Percentiles rank a stretch among this genome's conserved stretches.
These are phyloP conservation scores for Passer domesticus DNA, from an alignment of 2,113 vertebrate species.

Conservation along the genomic window DNA sequence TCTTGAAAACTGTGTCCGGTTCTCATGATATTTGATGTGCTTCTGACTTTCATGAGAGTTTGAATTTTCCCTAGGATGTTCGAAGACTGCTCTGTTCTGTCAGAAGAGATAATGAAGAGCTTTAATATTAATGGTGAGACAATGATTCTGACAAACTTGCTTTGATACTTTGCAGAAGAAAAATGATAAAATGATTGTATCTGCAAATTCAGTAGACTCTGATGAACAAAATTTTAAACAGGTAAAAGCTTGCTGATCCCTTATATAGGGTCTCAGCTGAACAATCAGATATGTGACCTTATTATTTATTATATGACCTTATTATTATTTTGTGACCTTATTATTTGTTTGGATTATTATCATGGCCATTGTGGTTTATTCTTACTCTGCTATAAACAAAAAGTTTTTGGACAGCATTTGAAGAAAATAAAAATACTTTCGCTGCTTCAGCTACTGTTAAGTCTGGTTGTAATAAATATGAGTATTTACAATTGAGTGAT, in stretches of 20 bases:
- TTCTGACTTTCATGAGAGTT: background rate
- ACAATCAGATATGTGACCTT: background rate
- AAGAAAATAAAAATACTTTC: background rate
- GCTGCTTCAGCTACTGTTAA: background rate
- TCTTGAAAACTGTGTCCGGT: background rate
- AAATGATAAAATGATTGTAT: slow-evolving; percentile 30
- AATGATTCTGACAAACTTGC: slow-evolving; percentile 22
- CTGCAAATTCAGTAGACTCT: background rate
- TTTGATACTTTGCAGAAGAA: slow-evolving; percentile 36
- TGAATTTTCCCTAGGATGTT: background rate
- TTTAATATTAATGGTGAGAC: slow-evolving; percentile 36
- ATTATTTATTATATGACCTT: too few species aligned
- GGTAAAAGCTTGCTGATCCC: background rate
- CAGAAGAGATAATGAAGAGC: slow-evolving; percentile 19
- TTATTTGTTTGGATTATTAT: background rate
- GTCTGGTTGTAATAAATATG: background rate
- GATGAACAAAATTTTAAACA: slow-evolving; percentile 6
- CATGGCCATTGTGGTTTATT: background rate
- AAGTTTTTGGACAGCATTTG: background rate
- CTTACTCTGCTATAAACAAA: background rate
- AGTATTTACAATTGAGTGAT: background rate
- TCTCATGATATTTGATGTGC: background rate
- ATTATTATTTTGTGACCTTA: background rate
- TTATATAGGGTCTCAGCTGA: background rate
- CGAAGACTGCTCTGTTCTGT: background rate